A percentile compares a stretch with the other conserved stretches of the same genome.
Evolutionary conservation across 2,113 vertebrate species (phyloP).

Genomic region (Oryzias celebensis): DNA sequence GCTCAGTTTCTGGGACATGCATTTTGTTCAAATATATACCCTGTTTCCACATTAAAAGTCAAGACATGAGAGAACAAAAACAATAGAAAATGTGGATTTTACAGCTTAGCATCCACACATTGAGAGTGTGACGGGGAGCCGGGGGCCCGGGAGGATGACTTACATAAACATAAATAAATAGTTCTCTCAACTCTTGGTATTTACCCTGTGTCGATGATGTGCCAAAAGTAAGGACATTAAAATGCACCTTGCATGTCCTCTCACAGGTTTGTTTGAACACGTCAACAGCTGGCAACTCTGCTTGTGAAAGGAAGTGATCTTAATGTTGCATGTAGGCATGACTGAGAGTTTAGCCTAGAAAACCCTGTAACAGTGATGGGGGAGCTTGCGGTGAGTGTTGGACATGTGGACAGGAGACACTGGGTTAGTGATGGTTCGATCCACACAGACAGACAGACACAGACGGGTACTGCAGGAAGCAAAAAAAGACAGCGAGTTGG

Average conservation of each 20-base stretch:
- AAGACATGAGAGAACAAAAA: constrained; percentile 78
- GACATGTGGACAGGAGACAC: constrained; percentile 27
- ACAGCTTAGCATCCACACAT: constrained; percentile 61
- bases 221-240: constrained; percentile 64
- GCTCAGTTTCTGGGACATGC: constrained; percentile 83
- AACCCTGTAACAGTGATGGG: constrained; percentile 56
- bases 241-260: constrained; percentile 47
- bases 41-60: constrained; percentile 97
- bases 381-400: constrained; percentile 13
- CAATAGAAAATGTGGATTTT: constrained; percentile 72
- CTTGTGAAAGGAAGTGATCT: constrained; percentile 45
- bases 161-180: constrained; percentile 68
- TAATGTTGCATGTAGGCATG: constrained; percentile 35
- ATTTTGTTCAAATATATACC: constrained; percentile 99
- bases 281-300: constrained; percentile 48
- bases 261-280: constrained; percentile 54
- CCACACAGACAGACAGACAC: constrained; percentile 8
- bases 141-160: constrained; percentile 20
- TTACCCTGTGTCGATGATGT: constrained; percentile 79
- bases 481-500: constrained; percentile 20
- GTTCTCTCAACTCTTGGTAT: constrained; percentile 70
- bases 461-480: constrained; percentile 34
- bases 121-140: constrained; percentile 1
- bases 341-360: constrained; percentile 21
- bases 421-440: constrained; percentile 55